Conservation (phyloP, 2,888 invertebrate species). For the Psylliodes chrysocephalus region DNA sequence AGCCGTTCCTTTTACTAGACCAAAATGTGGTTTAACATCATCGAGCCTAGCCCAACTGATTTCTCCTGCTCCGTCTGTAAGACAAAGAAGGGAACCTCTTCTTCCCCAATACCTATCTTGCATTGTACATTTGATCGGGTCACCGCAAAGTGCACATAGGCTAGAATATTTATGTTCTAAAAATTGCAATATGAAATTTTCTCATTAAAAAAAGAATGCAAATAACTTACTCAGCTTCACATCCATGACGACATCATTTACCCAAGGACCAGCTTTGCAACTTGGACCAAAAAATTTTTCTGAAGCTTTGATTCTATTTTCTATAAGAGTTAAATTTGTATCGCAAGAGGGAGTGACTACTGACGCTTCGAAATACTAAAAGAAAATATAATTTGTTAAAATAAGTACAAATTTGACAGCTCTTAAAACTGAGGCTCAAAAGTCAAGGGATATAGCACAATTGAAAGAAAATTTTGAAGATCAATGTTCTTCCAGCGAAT, state of each 20-base stretch:
- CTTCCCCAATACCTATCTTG: slow-evolving; percentile 86
- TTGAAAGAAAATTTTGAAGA: too few relatives aligned
- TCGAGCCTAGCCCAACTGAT: slow-evolving; percentile 83
- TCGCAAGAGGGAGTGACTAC: slow-evolving; percentile 80
- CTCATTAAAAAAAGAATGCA: too few relatives aligned
- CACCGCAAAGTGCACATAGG: slow-evolving; percentile 78
- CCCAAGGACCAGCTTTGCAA: slow-evolving; percentile 90
- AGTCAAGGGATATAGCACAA: too few relatives aligned
- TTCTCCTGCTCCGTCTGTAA: slow-evolving; percentile 82
- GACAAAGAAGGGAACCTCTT: slow-evolving; percentile 82
- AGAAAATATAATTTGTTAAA: too few relatives aligned
- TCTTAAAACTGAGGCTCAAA: too few relatives aligned
- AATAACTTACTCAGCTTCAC: slow-evolving; percentile 70
- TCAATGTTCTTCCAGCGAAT: too few relatives aligned
- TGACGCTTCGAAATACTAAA: slow-evolving; percentile 79
- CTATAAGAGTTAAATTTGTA: slow-evolving; percentile 73
- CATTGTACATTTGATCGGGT: slow-evolving; percentile 69
- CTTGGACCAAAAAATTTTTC: slow-evolving; percentile 80
- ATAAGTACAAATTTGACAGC: too few relatives aligned
- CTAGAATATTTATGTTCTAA: slow-evolving; percentile 74
- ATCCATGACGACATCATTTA: slow-evolving; percentile 73
- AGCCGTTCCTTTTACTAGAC: slow-evolving; percentile 64
- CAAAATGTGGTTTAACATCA: slow-evolving; percentile 75
- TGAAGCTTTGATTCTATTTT: slow-evolving; percentile 80
- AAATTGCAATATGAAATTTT: too few relatives aligned